Conservation (phyloP, 2,888 invertebrate genomes). For the Orthosia gracilis region DNA sequence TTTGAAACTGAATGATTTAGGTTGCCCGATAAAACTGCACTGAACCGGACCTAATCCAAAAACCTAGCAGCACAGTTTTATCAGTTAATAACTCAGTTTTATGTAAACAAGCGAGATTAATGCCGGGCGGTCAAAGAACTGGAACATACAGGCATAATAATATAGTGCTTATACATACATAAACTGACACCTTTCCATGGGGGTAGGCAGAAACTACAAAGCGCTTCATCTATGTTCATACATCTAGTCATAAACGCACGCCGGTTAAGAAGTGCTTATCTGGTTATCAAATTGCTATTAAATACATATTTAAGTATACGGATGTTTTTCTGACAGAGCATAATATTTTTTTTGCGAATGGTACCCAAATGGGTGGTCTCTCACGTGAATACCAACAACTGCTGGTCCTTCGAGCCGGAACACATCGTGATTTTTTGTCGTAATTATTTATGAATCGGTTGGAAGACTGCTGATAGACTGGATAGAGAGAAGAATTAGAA, state of each 20-base stretch:
- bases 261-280: not conserved
- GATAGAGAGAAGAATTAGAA: not conserved
- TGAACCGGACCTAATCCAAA: not conserved
- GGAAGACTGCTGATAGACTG: not conserved
- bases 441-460: not conserved
- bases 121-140: not conserved
- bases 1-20: not conserved
- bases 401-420: not conserved
- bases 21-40: not conserved
- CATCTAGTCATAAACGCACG: too few species aligned
- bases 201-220: too few species aligned
- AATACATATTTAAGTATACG: not conserved
- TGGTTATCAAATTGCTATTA: not conserved
- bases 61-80: not conserved
- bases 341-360: not conserved
- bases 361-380: too few species aligned
- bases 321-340: not conserved
- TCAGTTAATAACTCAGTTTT: not conserved
- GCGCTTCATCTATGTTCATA: too few species aligned
- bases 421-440: not conserved
- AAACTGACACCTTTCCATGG: too few species aligned
- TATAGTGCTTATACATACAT: not conserved
- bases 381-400: not conserved
- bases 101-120: not conserved
- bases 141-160: not conserved